Evolutionary conservation across 2,797 vertebrate genomes (phyloP).

Genomic region (Perodicticus potto): DNA sequence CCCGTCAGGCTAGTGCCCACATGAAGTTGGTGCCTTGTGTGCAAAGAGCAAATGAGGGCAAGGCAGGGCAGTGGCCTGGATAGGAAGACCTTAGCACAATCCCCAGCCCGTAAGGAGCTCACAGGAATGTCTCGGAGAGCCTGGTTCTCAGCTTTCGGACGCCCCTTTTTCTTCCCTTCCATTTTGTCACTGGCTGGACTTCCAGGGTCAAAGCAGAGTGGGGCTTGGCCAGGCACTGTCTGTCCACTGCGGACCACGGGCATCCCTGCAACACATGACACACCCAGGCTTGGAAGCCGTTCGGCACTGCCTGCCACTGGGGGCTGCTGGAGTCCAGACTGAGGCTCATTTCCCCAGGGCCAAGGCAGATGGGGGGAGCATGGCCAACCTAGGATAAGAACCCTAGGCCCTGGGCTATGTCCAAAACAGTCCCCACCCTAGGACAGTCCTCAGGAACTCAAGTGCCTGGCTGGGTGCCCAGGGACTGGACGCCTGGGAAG

Average conservation of each 20-base stretch:
- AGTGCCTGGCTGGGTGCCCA: background rate
- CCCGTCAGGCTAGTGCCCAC: background rate
- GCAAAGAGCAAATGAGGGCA: background rate
- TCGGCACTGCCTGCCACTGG: too few relatives aligned
- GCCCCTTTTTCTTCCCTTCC: constrained; percentile 96
- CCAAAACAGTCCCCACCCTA: background rate
- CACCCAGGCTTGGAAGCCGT: background rate
- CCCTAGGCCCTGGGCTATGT: background rate
- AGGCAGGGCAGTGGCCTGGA: background rate
- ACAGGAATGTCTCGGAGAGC: constrained; percentile 96
- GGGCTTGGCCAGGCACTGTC: constrained; percentile 69
- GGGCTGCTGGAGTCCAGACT: background rate
- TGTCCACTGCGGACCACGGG: constrained; percentile 72
- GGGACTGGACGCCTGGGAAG: background rate
- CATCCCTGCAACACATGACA: constrained; percentile 59
- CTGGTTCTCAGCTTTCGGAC: constrained; percentile 94
- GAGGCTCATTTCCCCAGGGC: background rate
- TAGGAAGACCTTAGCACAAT: background rate
- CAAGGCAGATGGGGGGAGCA: too few relatives aligned
- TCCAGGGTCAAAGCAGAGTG: constrained; percentile 87
- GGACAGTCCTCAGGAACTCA: background rate
- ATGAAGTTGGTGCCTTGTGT: background rate
- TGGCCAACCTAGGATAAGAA: background rate
- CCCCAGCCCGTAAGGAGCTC: constrained; percentile 85
- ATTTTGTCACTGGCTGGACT: constrained; percentile 91